These are phyloP conservation scores for Pachycephala philippinensis DNA, from an alignment of 2,113 vertebrate species.

Conservation along the genomic window DNA sequence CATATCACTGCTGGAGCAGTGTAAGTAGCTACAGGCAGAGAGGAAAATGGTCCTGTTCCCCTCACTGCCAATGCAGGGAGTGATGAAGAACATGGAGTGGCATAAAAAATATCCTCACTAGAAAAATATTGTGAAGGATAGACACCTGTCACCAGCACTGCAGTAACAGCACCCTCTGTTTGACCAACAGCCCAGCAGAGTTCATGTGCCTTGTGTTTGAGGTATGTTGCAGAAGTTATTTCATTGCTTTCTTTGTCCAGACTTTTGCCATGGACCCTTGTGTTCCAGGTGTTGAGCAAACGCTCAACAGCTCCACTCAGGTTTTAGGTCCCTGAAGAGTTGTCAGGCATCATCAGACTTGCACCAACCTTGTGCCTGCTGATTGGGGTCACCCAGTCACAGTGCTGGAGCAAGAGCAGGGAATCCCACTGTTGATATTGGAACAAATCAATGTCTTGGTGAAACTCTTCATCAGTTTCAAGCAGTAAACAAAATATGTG, in stretches of 20 bases:
- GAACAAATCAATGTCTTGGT: not conserved
- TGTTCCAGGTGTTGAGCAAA: not conserved
- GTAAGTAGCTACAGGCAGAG: not conserved
- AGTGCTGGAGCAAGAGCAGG: not conserved
- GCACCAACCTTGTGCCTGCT: not conserved
- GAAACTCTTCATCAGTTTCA: not conserved
- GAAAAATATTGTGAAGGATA: not conserved
- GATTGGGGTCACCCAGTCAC: not conserved
- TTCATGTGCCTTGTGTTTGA: accelerated
- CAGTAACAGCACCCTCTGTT: not conserved
- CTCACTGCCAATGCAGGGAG: not conserved
- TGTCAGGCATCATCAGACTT: not conserved
- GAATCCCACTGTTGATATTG: accelerated
- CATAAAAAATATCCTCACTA: not conserved
- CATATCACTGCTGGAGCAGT: not conserved
- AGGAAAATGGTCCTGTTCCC: not conserved
- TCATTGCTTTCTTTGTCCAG: not conserved
- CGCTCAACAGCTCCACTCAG: not conserved
- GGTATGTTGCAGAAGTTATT: not conserved
- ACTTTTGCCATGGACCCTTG: not conserved
- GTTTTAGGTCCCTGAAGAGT: not conserved
- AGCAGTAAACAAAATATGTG: not conserved
- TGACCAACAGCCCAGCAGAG: not conserved
- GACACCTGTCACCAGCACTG: not conserved
- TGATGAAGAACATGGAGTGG: not conserved